Base-by-base conservation (phyloP, 2,888 invertebrate species). In the Amphipyra tragopoginis region DNA sequence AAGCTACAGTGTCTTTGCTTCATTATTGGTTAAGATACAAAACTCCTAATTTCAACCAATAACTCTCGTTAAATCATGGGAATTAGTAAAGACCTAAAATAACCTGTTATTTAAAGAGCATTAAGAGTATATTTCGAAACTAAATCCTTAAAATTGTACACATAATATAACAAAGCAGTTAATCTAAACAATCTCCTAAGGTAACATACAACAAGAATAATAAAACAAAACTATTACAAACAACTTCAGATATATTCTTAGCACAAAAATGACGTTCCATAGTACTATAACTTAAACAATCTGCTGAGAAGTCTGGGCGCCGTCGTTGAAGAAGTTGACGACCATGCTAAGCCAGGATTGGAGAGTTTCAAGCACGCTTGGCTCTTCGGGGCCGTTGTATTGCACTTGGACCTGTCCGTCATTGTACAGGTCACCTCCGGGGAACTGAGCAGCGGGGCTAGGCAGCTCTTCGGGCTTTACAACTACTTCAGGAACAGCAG, bases 321-420 rank as follows among this genome's bases (percentile, higher is more conserved):
- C 86, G n/a, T 81, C 76, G 57, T 60, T 86, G 75, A 93, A 85
- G 81, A 92, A 93, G 81, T 90, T 91, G 34, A 93, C 15, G 13
- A 88, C 81, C 75, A 91, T 65, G 73, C 70, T 90, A 74, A 93
- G 83, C 93, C 93, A 93, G 26, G 84, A 83, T 64, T 89, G 87
- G 4, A 93, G 72, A 3, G 90, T 87, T 10, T 85, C 51, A 1
- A 90, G 10, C n/a, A 91, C 58, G 0, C 89, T 81, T 5, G 82
- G 54, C 2, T 90, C 87, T 56, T 88, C 74, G 5, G 88, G 81
- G 2, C 78, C 77, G 56, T 93, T 91, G 10, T 72, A 65, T 29
- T 66, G 53, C 5, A 92, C 86, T 49, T 89, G 87, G 1, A 91
- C 92, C 1, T 76, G 52, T 1, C 92, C 92, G 39, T 93, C 85